phyloP scores from a whole-genome alignment of 2,797 vertebrate species.

The Onychomys arenicola region DNA sequence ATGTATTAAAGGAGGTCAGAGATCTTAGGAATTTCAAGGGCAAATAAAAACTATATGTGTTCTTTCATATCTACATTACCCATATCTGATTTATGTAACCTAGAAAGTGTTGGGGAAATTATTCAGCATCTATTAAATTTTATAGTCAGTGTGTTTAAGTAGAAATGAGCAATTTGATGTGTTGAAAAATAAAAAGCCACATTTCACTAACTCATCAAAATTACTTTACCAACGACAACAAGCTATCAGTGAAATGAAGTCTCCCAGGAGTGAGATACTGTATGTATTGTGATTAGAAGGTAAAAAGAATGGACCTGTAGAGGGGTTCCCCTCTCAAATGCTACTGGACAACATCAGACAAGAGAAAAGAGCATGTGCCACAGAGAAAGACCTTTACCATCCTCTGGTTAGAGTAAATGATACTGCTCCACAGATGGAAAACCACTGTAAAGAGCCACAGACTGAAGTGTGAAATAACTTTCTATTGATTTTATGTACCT shows the following conservation, averaged over 20 bases:
- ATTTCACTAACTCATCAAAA: slow-evolving; percentile 17
- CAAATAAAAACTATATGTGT: slow-evolving; percentile 25
- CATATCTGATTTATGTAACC: slow-evolving; percentile 51
- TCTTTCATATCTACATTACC: slow-evolving; percentile 9
- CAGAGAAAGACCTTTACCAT: neutral
- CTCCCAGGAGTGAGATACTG: neutral
- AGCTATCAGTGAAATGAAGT: neutral
- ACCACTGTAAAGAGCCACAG: neutral
- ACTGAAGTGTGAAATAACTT: neutral
- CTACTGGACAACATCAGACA: neutral
- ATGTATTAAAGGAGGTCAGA: slow-evolving; percentile 64
- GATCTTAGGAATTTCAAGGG: slow-evolving; percentile 31
- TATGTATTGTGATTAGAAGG: neutral
- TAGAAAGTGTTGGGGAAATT: slow-evolving; percentile 51
- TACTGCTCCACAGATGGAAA: neutral
- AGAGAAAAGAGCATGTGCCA: neutral
- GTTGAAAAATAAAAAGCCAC: neutral
- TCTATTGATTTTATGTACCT: neutral
- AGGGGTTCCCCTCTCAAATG: slow-evolving; percentile 10
- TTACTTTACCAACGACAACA: neutral
- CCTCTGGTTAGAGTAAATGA: neutral
- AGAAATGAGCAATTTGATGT: slow-evolving; percentile 39
- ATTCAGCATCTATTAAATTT: neutral
- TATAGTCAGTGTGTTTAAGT: neutral
- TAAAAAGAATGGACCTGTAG: neutral